Percentiles rank a stretch among this genome's conserved stretches.
Evolutionary conservation across 2,888 invertebrate species (phyloP).

Genomic region (Epistrophella euchroma): DNA sequence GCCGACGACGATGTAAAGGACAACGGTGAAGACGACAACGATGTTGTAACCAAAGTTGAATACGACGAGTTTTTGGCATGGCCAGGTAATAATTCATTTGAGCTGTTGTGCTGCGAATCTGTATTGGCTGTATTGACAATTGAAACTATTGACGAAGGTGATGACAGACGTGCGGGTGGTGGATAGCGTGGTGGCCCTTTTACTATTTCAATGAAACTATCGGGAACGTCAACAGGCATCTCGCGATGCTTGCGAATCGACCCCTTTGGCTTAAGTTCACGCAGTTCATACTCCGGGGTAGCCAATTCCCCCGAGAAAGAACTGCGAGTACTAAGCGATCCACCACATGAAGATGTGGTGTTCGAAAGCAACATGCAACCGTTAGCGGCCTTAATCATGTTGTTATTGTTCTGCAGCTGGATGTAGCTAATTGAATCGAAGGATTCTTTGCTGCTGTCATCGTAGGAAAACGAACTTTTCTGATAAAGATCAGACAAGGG

Average conservation of each 20-base stretch:
- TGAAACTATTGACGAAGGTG: slow-evolving; percentile 80
- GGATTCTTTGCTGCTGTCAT: slow-evolving; percentile 82
- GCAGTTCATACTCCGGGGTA: slow-evolving; percentile 82
- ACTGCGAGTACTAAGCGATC: slow-evolving; percentile 80
- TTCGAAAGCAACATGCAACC: slow-evolving; percentile 72
- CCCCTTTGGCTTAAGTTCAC: slow-evolving; percentile 76
- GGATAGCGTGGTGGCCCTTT: slow-evolving; percentile 90
- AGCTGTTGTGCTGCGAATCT: slow-evolving; percentile 77
- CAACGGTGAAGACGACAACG: slow-evolving; percentile 69
- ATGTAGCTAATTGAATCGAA: slow-evolving; percentile 83
- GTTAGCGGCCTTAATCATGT: slow-evolving; percentile 62
- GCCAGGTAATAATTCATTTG: slow-evolving; percentile 61
- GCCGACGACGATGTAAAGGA: slow-evolving; percentile 66
- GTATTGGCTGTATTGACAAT: slow-evolving; percentile 81
- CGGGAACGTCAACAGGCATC: slow-evolving; percentile 95
- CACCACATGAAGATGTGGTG: slow-evolving; percentile 75
- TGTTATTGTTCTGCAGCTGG: slow-evolving; percentile 79
- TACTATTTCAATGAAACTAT: slow-evolving; percentile 92
- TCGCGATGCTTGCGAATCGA: slow-evolving; percentile 84
- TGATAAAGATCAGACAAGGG: slow-evolving; percentile 80
- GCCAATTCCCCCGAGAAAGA: slow-evolving; percentile 79
- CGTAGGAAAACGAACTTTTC: slow-evolving; percentile 80
- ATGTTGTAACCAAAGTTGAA: slow-evolving; percentile 64
- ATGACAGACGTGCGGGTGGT: slow-evolving; percentile 84
- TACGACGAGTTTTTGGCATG: slow-evolving; percentile 62